Conservation (phyloP, 2,797 vertebrate genomes). For the Apodemus agrarius region DNA sequence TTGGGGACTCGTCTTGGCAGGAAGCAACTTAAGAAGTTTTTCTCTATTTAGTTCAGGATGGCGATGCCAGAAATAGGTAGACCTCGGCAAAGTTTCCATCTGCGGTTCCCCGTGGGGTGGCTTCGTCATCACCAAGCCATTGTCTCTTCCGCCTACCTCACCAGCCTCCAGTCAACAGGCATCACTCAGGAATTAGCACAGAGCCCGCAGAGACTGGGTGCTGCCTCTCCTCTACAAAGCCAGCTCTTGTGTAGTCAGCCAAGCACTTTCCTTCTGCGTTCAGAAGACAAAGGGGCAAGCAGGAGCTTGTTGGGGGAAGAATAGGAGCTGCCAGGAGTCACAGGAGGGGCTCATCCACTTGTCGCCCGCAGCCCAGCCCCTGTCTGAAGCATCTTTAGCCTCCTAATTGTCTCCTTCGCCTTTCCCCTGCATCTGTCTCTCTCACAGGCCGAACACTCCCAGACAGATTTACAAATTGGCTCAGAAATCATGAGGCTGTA, state of each 20-base stretch:
- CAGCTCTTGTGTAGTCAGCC: slow-evolving; percentile 45
- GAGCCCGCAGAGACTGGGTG: not conserved
- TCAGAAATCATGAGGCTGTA: slow-evolving; percentile 52
- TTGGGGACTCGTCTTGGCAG: not conserved
- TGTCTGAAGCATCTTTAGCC: slow-evolving; percentile 60
- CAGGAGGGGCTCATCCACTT: not conserved
- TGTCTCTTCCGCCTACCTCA: not conserved
- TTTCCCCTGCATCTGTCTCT: slow-evolving; percentile 20
- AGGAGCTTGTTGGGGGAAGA: slow-evolving; percentile 51
- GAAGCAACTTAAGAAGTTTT: not conserved
- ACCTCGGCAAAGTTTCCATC: not conserved
- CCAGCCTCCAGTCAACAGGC: slow-evolving; percentile 47
- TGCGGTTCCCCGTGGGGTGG: not conserved
- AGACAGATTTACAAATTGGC: slow-evolving; percentile 69
- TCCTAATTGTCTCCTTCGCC: slow-evolving; percentile 55
- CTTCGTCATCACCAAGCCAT: not conserved
- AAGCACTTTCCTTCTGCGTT: slow-evolving; percentile 21
- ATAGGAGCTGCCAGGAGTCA: slow-evolving; percentile 45
- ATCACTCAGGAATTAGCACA: not conserved
- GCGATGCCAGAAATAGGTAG: not conserved
- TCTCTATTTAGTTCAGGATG: not conserved
- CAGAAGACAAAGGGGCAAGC: slow-evolving; percentile 61
- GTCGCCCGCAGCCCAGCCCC: slow-evolving; percentile 57
- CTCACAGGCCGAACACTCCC: slow-evolving; percentile 3
- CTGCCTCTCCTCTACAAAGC: slow-evolving; percentile 53